Conservation (phyloP, 2,113 vertebrate species). For the Lates calcarifer region DNA sequence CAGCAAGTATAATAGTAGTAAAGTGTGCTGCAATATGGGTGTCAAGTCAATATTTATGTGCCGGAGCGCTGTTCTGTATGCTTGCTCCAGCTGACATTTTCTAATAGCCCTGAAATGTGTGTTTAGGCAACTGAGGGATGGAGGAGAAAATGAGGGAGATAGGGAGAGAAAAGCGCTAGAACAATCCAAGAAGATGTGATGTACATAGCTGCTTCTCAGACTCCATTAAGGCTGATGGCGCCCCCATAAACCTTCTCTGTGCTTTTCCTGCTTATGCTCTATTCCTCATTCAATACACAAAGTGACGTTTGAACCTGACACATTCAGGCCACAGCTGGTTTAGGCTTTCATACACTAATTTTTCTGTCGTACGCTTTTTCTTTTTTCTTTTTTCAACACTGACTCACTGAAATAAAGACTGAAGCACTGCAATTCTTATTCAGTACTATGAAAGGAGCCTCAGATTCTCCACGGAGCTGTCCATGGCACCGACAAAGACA, state of each 20-base stretch:
- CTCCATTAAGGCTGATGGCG: slow-evolving; percentile 76
- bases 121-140: slow-evolving; percentile 61
- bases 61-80: slow-evolving; percentile 20
- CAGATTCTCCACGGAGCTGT: slow-evolving; percentile 63
- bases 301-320: slow-evolving; percentile 76
- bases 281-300: slow-evolving; percentile 58
- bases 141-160: slow-evolving; percentile 32
- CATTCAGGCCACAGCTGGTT: slow-evolving; percentile 76
- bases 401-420: slow-evolving; percentile 57
- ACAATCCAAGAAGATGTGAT: slow-evolving; percentile 57
- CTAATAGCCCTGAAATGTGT: slow-evolving; percentile 72
- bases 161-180: slow-evolving; percentile 43
- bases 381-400: slow-evolving; percentile 24
- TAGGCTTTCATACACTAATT: slow-evolving; percentile 65
- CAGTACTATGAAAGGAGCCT: slow-evolving; percentile 36
- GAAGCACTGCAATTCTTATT: slow-evolving; percentile 45
- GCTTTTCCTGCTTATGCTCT: slow-evolving; percentile 59
- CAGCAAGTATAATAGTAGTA: slow-evolving; percentile 47
- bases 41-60: slow-evolving; percentile 63
- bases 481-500: slow-evolving; percentile 49
- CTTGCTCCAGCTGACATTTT: slow-evolving; percentile 63
- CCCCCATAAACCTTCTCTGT: slow-evolving; percentile 62
- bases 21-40: slow-evolving; percentile 48
- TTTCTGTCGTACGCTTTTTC: slow-evolving; percentile 48
- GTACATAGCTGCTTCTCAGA: slow-evolving; percentile 68